phyloP scores from a whole-genome alignment of 2,113 vertebrate species.

The Dermatemys mawii region DNA sequence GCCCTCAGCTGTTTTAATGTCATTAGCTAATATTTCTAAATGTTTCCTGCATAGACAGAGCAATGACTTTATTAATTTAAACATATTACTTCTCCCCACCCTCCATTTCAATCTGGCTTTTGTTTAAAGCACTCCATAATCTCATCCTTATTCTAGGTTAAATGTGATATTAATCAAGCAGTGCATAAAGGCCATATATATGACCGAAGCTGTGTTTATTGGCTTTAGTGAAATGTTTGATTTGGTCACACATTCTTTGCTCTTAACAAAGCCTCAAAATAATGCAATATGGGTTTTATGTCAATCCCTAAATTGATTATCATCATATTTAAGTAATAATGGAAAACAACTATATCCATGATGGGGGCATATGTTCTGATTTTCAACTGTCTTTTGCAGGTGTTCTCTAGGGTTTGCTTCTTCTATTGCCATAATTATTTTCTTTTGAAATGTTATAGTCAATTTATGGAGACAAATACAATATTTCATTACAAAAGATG shows the following conservation, averaged over 20 bases:
- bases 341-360: constrained; percentile 26
- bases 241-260: constrained; percentile 71
- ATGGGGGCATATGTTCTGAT: constrained; percentile 40
- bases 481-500: not conserved
- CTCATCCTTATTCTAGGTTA: constrained; percentile 67
- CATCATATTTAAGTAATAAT: constrained; percentile 62
- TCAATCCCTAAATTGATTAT: constrained; percentile 59
- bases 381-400: constrained; percentile 49
- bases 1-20: constrained; percentile 47
- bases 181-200: constrained; percentile 71
- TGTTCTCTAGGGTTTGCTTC: not conserved
- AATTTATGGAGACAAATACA: not conserved
- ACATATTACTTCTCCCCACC: constrained; percentile 44
- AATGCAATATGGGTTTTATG: constrained; percentile 51
- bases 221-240: constrained; percentile 72
- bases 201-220: constrained; percentile 73
- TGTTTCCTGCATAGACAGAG: constrained; percentile 54
- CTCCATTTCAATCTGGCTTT: constrained; percentile 68
- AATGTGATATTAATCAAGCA: constrained; percentile 78
- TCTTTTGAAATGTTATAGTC: constrained; percentile 49
- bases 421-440: constrained; percentile 39
- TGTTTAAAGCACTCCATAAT: constrained; percentile 75
- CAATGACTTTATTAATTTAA: constrained; percentile 72
- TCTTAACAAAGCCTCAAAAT: constrained; percentile 69
- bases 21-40: constrained; percentile 57